Percentiles rank a stretch among this genome's conserved stretches.
These are phyloP conservation scores for Megaustenia siamemsis DNA, from an alignment of 2,888 invertebrate species.

Conservation along the genomic window DNA sequence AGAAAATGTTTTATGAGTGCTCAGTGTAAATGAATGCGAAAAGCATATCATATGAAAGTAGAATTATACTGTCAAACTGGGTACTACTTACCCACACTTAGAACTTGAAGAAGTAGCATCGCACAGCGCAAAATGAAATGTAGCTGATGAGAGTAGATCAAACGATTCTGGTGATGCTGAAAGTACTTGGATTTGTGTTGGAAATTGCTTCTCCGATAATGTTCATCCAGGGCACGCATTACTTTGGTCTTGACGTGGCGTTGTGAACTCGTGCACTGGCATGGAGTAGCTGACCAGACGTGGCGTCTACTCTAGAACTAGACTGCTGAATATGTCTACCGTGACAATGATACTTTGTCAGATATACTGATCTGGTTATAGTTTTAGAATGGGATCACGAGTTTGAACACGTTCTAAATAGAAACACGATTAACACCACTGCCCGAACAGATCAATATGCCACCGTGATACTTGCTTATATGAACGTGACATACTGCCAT, in stretches of 20 bases:
- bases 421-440: no score
- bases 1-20: no score
- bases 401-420: no score
- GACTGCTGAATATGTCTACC: not conserved
- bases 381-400: no score
- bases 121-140: not conserved
- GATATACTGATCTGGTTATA: no score
- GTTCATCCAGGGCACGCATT: constrained; percentile 33
- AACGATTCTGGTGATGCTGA: not conserved
- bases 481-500: no score
- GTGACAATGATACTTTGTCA: no score
- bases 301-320: not conserved
- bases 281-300: constrained; percentile 3
- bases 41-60: no score
- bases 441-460: no score
- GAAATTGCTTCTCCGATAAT: not conserved
- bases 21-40: no score
- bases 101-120: not conserved
- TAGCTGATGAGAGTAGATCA: not conserved
- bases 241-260: constrained; percentile 25
- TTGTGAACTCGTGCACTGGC: constrained; percentile 7
- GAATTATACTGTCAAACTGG: not conserved
- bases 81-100: constrained; percentile 9
- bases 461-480: no score
- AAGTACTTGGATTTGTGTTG: not conserved